phyloP scores from a whole-genome alignment of 2,113 vertebrate genomes.

The Xenopus laevis region DNA sequence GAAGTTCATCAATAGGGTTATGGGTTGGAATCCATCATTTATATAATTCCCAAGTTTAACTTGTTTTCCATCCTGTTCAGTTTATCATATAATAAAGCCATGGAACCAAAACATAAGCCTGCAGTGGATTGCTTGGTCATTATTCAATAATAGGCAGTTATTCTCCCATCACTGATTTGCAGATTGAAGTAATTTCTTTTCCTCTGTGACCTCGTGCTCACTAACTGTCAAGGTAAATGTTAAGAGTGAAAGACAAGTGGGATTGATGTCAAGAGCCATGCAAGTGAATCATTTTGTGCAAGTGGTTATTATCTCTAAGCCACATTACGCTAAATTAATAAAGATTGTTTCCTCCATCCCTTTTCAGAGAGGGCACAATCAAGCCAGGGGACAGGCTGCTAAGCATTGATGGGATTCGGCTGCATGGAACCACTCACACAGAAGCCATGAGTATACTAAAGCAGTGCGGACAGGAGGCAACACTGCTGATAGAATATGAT shows the following conservation, averaged over 20 bases:
- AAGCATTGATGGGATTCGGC: constrained; percentile 92
- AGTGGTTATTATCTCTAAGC: constrained; percentile 46
- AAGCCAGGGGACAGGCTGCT: constrained; percentile 92
- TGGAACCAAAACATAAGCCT: constrained; percentile 22
- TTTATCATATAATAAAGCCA: not conserved
- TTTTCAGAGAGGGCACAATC: constrained; percentile 87
- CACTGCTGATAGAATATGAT: constrained; percentile 90
- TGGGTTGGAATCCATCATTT: no score
- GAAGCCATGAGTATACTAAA: constrained; percentile 97
- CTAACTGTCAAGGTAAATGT: constrained; percentile 48
- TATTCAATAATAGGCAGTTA: constrained; percentile 9
- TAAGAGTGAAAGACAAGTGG: constrained; percentile 51
- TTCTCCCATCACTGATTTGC: constrained; percentile 56
- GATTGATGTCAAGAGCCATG: constrained; percentile 27
- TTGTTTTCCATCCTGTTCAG: no score
- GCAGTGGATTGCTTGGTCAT: no score
- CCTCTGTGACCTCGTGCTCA: constrained; percentile 37
- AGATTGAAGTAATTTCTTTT: constrained; percentile 55
- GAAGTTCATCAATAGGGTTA: no score
- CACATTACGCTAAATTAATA: constrained; percentile 50
- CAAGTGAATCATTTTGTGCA: constrained; percentile 39
- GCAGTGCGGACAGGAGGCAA: constrained; percentile 94
- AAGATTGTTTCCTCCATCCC: constrained; percentile 53
- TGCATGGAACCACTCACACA: constrained; percentile 84
- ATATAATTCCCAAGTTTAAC: no score